Evolutionary conservation across 1,140 invertebrate genomes (phyloP), one percentile per base, ranked within the genome.

Genomic region (Lycorma delicatula): DNA sequence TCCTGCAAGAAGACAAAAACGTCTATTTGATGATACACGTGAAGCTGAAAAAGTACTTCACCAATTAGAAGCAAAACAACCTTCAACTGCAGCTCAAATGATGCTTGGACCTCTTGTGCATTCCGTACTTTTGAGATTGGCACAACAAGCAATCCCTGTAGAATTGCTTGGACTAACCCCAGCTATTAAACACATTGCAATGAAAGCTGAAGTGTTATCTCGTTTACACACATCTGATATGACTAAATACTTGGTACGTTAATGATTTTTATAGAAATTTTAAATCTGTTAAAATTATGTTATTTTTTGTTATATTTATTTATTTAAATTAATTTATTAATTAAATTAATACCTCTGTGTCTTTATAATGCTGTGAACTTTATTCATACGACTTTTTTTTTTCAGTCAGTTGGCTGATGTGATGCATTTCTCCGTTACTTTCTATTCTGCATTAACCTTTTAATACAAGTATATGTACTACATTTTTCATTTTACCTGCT

Each of bases 11-110:
- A 74, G 90, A 36, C 97, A 98, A 72, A 87, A 88, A 67, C 79
- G 94, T 48, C 76, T 98, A 1, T 99, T 99, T 72, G 93, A 98
- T 71, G 95, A 98, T 66, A 94, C 92, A 0, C 83, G 86, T 49
- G 95, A 98, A 75, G 95, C 93, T 0, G 89, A 98, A 69, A 95
- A 95, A 73, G 90, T 92, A 29, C 73, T 97, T 16, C 90, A 97
- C 49, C 36, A 50, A 13, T 48, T 55, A 20, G 50, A 57, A 16
- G n/a, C 83, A 0, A 76, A 80, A 22, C 78, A 77, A 13, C 77
- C 91, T 34, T 79, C 82, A n/a, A 79, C 87, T 64, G 80, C 91
- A 5, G 83, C 79, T 9, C 77, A 84, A 59, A 75, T 91, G 29
- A 68, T 93, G 6, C 68, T 92, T 62, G 85, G 90, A 12, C 74